Evolutionary conservation across 2,797 vertebrate species (phyloP).

Genomic region (Brachymystax lenok): DNA sequence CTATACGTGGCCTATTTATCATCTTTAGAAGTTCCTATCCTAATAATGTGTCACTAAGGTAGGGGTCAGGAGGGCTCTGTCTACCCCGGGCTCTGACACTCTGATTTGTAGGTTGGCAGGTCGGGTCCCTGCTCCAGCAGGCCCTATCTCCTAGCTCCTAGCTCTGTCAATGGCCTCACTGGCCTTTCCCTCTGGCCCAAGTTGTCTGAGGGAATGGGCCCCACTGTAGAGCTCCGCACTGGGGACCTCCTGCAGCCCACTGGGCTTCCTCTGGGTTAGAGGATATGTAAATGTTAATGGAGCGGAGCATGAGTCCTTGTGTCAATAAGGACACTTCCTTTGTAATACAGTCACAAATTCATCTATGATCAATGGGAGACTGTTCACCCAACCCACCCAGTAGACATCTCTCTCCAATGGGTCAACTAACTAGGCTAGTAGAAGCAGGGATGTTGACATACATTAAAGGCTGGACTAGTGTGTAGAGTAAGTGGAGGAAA

Average conservation of each 20-base stretch:
- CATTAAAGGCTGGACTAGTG: background rate
- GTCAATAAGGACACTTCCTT: conserved; percentile 42
- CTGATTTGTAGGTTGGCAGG: background rate
- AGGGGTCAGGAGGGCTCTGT: background rate
- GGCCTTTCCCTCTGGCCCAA: conserved; percentile 48
- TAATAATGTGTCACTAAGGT: conserved; percentile 26
- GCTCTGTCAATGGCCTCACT: conserved; percentile 47
- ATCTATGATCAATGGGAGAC: conserved; percentile 15
- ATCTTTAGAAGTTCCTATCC: conserved; percentile 12
- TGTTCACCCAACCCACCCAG: conserved; percentile 21
- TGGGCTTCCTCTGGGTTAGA: conserved; percentile 27
- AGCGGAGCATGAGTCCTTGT: conserved; percentile 45
- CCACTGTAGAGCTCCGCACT: conserved; percentile 16
- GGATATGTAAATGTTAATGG: conserved; percentile 45
- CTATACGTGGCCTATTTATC: conserved; percentile 16
- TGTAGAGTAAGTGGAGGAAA: background rate
- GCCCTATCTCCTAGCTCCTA: conserved; percentile 27
- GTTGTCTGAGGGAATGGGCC: background rate
- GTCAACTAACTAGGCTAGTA: background rate
- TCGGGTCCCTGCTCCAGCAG: conserved; percentile 43
- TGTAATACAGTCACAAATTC: conserved; percentile 20
- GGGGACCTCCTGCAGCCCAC: conserved; percentile 20
- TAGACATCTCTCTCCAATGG: background rate
- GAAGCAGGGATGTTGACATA: conserved; percentile 2
- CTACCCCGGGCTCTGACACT: background rate